Evolutionary conservation across 2,113 vertebrate species (phyloP).

Genomic region (Channa argus): DNA sequence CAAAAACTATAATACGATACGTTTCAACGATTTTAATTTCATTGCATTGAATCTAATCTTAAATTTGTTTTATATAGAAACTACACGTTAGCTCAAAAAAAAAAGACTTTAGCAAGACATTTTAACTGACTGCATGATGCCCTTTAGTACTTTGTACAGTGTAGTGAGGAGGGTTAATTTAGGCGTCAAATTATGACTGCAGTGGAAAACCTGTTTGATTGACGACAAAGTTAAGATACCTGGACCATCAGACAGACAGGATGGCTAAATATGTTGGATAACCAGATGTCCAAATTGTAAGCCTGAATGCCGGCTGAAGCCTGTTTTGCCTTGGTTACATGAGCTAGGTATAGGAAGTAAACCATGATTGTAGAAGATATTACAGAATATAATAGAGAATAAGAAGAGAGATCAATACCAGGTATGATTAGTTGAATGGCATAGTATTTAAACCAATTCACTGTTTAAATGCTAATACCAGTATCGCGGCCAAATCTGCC

Average conservation of each 20-base stretch:
- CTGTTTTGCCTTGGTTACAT: constrained; percentile 2
- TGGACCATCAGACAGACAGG: constrained; percentile 18
- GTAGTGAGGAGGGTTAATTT: not conserved
- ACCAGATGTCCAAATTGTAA: constrained; percentile 16
- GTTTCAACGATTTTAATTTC: no score
- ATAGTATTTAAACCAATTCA: not conserved
- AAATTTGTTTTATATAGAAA: no score
- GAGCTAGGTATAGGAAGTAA: not conserved
- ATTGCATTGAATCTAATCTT: no score
- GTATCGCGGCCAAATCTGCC: no score
- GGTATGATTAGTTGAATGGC: not conserved
- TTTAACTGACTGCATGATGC: no score
- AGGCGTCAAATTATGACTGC: constrained; percentile 15
- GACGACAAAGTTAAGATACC: constrained; percentile 23
- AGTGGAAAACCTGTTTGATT: constrained; percentile 16
- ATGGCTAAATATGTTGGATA: constrained; percentile 41
- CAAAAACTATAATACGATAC: no score
- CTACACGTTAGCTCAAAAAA: no score
- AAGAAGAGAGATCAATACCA: not conserved
- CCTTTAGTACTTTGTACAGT: not conserved
- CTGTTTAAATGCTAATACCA: no score
- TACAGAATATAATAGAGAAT: not conserved
- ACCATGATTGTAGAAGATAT: not conserved
- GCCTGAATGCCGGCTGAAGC: constrained; percentile 17
- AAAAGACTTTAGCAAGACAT: no score